Base-by-base conservation (phyloP, 2,888 invertebrate genomes). In the Cephus spinipes region DNA sequence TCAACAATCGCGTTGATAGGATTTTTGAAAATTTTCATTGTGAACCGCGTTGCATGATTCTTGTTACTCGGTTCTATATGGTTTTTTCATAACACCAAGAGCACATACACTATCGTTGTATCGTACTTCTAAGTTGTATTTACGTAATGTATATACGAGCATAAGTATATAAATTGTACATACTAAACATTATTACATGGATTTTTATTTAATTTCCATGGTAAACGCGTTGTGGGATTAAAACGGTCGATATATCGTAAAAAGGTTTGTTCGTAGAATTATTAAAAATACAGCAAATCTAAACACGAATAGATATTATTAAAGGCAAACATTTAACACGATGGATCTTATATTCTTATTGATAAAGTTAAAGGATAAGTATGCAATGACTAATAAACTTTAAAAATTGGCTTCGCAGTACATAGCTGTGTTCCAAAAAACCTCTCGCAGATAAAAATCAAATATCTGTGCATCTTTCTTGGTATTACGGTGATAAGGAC, bases 161-260 rank as follows among this genome's bases (percentile, higher is more conserved):
- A 55, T 80, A 81, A 81, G 73, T 35, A 75, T 75, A 79, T 74
- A 80, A 81, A 80, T 79, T 81, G 81, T 81, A 81, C 77, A 81
- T 81, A 80, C 71, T 71, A 71, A 71, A 71, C 55, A 71, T 71
- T 71, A 71, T 71, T 31, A 32, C 71, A 31, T 31, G 71, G 31
- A 15, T 31, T 71, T 71, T 71, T 11, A 55, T 55, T 55, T 55
- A 55, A 55, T 55, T 55, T 55, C 55, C 23, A 55, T 55, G 9
- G 15, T 55, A 23, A 55, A 55, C 55, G 55, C 55, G 23, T 74
- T 74, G 68, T 74, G 11, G 23, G 15, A 55, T 23, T 55, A 55
- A 23, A 55, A 55, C 23, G 23, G 23, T 23, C 9, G 55, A 55
- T 23, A 40, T 15, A 4, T 40, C 23, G 40, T 40, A 23, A 40